These are phyloP conservation scores for Dicyrtoma fusca DNA, from an alignment of 2,888 invertebrate species.

Conservation along the genomic window DNA sequence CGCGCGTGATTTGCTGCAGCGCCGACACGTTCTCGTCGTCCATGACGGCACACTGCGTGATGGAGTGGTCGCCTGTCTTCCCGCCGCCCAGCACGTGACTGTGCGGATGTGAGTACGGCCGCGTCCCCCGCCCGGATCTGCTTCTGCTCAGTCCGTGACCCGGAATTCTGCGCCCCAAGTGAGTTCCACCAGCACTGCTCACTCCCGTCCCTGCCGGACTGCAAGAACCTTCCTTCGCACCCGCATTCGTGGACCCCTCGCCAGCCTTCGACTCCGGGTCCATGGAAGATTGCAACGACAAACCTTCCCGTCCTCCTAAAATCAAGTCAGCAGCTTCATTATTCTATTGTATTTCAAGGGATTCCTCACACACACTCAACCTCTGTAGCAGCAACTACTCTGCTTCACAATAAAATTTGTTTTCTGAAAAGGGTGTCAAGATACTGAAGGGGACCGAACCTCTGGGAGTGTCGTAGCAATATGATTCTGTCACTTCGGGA, in stretches of 20 bases:
- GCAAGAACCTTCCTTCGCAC: slow-evolving; percentile 29
- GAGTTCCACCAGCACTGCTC: slow-evolving; percentile 49
- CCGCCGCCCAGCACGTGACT: slow-evolving; percentile 47
- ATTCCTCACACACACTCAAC: too few relatives aligned
- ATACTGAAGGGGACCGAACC: slow-evolving; percentile 39
- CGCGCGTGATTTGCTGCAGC: slow-evolving; percentile 84
- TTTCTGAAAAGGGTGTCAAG: background rate
- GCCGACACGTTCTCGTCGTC: slow-evolving; percentile 92
- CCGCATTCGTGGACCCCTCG: slow-evolving; percentile 45
- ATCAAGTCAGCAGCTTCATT: background rate
- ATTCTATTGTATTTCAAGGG: too few relatives aligned
- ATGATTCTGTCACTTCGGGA: slow-evolving; percentile 54
- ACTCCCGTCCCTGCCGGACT: slow-evolving; percentile 35
- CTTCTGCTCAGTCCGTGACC: slow-evolving; percentile 55
- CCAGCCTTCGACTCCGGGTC: slow-evolving; percentile 54
- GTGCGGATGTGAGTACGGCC: slow-evolving; percentile 55
- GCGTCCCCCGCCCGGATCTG: slow-evolving; percentile 52
- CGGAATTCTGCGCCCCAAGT: slow-evolving; percentile 45
- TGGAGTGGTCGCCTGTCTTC: slow-evolving; percentile 71
- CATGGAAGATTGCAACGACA: slow-evolving; percentile 55
- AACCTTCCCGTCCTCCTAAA: slow-evolving; percentile 49
- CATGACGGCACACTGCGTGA: slow-evolving; percentile 87
- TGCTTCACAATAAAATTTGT: background rate
- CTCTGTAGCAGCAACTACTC: too few relatives aligned
- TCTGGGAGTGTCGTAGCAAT: slow-evolving; percentile 53